Evolutionary conservation across 2,888 invertebrate genomes (phyloP), one percentile per base, ranked within the genome.

Genomic region (Boloria selene): DNA sequence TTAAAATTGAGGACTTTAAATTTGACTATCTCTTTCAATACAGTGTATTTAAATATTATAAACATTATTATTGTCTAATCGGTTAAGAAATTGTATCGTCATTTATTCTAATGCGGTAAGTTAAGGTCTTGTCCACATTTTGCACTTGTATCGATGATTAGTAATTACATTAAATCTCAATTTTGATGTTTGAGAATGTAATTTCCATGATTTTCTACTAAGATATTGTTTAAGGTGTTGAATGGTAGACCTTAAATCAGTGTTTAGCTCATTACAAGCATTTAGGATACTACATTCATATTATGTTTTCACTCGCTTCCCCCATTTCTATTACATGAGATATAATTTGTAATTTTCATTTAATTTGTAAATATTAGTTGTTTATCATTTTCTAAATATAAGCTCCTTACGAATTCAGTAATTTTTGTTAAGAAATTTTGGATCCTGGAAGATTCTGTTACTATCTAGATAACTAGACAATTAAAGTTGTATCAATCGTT

Each of bases 361-460:
- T 58, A 58, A 61, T 69, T 22, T 74, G 74, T 74, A 74, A 71
- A 74, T 74, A 74, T 72, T 68, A 65, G 65, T 54, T 64, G 53
- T 68, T 58, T 56, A 67, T 55, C 50, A 44, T 26, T 53, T 61
- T 53, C 51, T 53, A 56, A 68, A 52, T 60, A 68, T 59, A 50
- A 66, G 64, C 47, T 47, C 22, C 49, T 50, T 58, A 54, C 50
- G 16, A 26, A 54, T 64, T 58, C 42, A 50, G 18, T 61, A 62
- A 47, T 42, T 60, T 54, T 47, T 18, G 52, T 64, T 59, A 54
- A 60, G 54, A 38, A 17, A 47, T 64, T 59, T 45, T 70, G 54
- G 45, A 61, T 51, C 18, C 47, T 59, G 54, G 50, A 47, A 38
- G 55, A 22, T 63, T 67, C 49, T 59, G 18, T 65, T 62, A 31